Conservation (phyloP, 2,888 invertebrate species). For the Agrenia bidenticulata region DNA sequence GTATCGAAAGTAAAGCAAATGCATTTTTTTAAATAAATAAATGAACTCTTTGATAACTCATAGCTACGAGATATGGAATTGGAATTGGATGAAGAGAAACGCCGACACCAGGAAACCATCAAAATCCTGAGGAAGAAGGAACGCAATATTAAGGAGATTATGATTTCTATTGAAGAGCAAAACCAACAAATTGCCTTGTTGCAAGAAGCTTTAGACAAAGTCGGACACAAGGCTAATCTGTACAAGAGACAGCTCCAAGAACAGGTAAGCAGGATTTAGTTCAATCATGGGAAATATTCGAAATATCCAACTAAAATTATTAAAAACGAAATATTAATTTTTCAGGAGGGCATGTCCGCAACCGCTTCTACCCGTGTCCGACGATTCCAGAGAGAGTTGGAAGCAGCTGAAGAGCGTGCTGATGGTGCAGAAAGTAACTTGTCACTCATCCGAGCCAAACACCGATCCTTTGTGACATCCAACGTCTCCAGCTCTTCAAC, state of each 20-base stretch:
- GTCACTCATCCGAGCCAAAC: slow-evolving; percentile 93
- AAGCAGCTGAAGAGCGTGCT: slow-evolving; percentile 95
- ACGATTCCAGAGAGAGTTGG: slow-evolving; percentile 96
- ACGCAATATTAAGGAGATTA: slow-evolving; percentile 90
- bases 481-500: slow-evolving; percentile 84
- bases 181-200: slow-evolving; percentile 91
- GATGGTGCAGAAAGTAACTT: slow-evolving; percentile 92
- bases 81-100: slow-evolving; percentile 94
- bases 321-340: slow-evolving; percentile 49
- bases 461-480: slow-evolving; percentile 76
- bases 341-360: slow-evolving; percentile 84
- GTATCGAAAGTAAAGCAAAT: too few relatives aligned
- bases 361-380: slow-evolving; percentile 93
- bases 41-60: neutral
- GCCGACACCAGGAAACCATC: slow-evolving; percentile 94
- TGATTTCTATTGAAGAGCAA: slow-evolving; percentile 94
- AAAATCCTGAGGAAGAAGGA: slow-evolving; percentile 98
- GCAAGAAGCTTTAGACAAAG: slow-evolving; percentile 86
- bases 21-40: neutral
- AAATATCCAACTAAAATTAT: too few relatives aligned
- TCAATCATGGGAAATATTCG: too few relatives aligned
- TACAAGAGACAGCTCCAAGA: slow-evolving; percentile 95
- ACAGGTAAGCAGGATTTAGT: slow-evolving; percentile 71
- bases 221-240: slow-evolving; percentile 81
- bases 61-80: slow-evolving; percentile 88